A percentile compares a stretch with the other conserved stretches of the same genome.
These are phyloP conservation scores for Dinothrombium tinctorium DNA, from an alignment of 1,140 invertebrate genomes.

Conservation along the genomic window DNA sequence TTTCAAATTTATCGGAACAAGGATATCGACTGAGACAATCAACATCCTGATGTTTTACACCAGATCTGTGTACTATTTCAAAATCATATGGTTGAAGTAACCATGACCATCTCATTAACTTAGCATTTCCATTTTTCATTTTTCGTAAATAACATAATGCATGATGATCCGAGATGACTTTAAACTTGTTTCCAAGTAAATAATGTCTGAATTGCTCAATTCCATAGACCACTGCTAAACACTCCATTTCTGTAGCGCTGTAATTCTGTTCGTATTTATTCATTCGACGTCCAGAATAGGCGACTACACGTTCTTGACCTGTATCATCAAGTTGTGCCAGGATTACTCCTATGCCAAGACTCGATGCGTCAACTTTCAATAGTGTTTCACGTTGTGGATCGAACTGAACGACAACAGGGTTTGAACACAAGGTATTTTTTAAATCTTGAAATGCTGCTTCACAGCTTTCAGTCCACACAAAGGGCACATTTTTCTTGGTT, in stretches of 20 bases:
- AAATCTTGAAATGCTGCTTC: neutral
- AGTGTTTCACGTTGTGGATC: neutral
- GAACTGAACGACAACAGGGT: neutral
- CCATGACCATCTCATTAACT: constrained; percentile 25
- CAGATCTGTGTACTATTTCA: constrained; percentile 15
- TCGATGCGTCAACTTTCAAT: constrained; percentile 15
- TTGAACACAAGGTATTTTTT: neutral
- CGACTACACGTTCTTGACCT: constrained; percentile 3
- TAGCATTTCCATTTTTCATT: constrained; percentile 20
- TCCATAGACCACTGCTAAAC: constrained; percentile 25
- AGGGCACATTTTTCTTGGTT: neutral
- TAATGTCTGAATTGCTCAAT: constrained; percentile 25
- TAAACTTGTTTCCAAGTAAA: constrained; percentile 26
- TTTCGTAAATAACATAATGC: constrained; percentile 23
- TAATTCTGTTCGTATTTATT: constrained; percentile 24
- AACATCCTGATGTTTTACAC: neutral
- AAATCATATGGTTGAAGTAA: constrained; percentile 25
- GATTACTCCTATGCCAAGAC: constrained; percentile 18
- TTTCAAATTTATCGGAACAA: no score
- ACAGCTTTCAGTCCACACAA: neutral
- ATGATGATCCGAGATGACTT: constrained; percentile 26
- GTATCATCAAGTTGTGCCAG: constrained; percentile 15
- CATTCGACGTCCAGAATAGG: constrained; percentile 18
- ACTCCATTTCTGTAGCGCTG: constrained; percentile 24
- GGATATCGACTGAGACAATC: neutral